Conservation (phyloP, 2,797 vertebrate species). For the Hippopotamyrus pictus region DNA sequence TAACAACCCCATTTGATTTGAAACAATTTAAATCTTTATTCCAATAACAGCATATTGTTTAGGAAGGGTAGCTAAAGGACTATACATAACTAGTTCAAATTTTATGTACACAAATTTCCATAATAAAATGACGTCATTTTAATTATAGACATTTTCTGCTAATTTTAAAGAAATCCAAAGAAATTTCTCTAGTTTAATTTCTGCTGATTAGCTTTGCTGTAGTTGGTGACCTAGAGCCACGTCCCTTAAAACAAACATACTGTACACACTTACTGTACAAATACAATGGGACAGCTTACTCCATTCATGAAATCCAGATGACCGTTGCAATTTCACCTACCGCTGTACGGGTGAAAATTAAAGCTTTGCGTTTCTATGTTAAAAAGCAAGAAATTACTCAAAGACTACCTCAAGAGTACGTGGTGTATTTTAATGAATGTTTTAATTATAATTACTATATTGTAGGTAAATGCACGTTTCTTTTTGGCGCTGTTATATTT, state of each 20-base stretch:
- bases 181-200: conserved; percentile 46
- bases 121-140: not conserved
- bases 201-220: conserved; percentile 56
- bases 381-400: not conserved
- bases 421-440: not conserved
- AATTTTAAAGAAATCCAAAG: conserved; percentile 33
- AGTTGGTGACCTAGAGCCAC: conserved; percentile 51
- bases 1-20: not conserved
- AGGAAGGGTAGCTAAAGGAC: not conserved
- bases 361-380: not conserved
- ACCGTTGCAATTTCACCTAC: conserved; percentile 22
- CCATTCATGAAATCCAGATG: conserved; percentile 49
- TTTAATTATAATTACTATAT: not conserved
- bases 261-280: conserved; percentile 41
- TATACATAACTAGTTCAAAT: not conserved
- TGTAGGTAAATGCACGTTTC: not conserved
- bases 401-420: not conserved
- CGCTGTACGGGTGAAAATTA: not conserved
- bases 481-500: not conserved
- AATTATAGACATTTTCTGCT: not conserved
- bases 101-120: not conserved
- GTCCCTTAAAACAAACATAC: conserved; percentile 54
- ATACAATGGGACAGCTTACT: conserved; percentile 51
- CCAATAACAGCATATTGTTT: not conserved
- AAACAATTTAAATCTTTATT: not conserved